Evolutionary conservation across 2,797 vertebrate genomes (phyloP).

Genomic region (Hephaestus fuliginosus): DNA sequence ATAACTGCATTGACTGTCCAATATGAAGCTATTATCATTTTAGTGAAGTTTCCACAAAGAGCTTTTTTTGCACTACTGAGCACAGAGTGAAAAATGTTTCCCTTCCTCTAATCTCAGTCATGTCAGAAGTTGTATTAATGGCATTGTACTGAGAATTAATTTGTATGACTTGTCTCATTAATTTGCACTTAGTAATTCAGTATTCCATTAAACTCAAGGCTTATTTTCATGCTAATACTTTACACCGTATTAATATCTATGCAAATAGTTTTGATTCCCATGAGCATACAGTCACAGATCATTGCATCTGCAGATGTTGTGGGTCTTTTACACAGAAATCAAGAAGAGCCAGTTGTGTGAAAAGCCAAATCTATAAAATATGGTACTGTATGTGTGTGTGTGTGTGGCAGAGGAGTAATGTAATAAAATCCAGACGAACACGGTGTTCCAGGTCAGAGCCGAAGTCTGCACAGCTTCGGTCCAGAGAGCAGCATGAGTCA

Average conservation of each 20-base stretch:
- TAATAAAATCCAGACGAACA: conserved; percentile 75
- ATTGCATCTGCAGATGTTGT: conserved; percentile 42
- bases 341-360: conserved; percentile 2
- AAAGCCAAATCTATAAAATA: conserved; percentile 27
- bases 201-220: conserved; percentile 40
- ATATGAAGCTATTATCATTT: background rate
- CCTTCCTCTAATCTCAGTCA: conserved; percentile 6
- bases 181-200: conserved; percentile 43
- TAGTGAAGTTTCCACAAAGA: background rate
- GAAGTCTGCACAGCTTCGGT: conserved; percentile 77
- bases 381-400: background rate
- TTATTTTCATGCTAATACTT: conserved; percentile 22
- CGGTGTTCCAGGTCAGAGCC: conserved; percentile 81
- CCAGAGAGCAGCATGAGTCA: conserved; percentile 81
- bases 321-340: conserved; percentile 17
- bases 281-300: conserved; percentile 27
- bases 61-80: background rate
- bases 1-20: background rate
- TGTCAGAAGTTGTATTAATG: conserved; percentile 16
- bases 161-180: conserved; percentile 38
- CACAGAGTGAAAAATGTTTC: conserved; percentile 12
- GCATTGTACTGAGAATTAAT: conserved; percentile 27
- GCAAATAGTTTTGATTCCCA: conserved; percentile 47
- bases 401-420: conserved; percentile 35
- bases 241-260: conserved; percentile 49